Evolutionary conservation across 2,888 invertebrate species (phyloP).

Genomic region (Nemoura dubitans): DNA sequence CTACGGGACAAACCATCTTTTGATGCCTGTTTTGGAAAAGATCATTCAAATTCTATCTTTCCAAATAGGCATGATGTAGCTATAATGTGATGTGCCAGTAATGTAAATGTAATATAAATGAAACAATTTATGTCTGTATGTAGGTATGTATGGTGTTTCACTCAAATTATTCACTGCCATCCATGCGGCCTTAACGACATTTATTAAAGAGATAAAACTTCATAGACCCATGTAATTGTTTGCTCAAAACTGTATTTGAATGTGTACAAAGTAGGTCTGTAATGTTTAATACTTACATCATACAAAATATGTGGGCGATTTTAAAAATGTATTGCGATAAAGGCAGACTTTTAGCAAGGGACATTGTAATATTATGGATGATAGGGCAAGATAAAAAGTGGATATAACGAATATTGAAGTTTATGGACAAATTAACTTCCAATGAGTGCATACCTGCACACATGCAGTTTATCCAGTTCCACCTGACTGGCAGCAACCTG

Average conservation of each 20-base stretch:
- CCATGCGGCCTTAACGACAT: neutral
- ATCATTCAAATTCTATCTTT: neutral
- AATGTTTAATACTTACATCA: neutral
- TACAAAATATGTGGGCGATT: neutral
- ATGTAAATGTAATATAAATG: neutral
- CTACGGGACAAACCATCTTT: neutral
- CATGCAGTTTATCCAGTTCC: too few relatives aligned
- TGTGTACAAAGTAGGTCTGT: neutral
- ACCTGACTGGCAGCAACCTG: neutral
- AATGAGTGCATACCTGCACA: neutral
- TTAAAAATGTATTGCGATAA: neutral
- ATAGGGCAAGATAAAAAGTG: neutral
- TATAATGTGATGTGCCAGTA: neutral
- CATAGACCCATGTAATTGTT: neutral
- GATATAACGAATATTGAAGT: neutral
- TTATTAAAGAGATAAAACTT: neutral
- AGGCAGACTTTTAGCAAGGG: neutral
- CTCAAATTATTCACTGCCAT: slow-evolving; percentile 5
- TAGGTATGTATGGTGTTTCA: neutral
- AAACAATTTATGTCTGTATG: neutral
- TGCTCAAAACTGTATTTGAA: neutral
- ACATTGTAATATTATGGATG: neutral
- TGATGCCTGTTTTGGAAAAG: slow-evolving; percentile 13
- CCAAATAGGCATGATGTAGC: neutral
- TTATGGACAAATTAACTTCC: neutral